Evolutionary conservation across 2,888 invertebrate genomes (phyloP).

Genomic region (Diaprepes abbreviatus): DNA sequence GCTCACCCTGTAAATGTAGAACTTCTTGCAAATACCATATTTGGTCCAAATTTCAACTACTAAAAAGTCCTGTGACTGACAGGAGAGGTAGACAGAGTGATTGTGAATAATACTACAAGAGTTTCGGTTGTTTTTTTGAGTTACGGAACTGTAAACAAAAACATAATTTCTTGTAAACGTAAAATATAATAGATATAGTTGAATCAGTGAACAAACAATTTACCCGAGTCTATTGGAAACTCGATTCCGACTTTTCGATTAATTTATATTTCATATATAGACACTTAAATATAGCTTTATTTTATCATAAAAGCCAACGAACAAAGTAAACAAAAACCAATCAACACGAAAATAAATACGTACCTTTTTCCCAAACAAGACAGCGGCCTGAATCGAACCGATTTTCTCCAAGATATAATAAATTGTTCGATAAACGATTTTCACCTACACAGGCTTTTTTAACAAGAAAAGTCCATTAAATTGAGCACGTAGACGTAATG

Average conservation of each 20-base stretch:
- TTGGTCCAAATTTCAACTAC: too few species aligned
- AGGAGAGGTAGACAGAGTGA: too few species aligned
- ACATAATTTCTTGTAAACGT: too few species aligned
- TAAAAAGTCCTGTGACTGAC: too few species aligned
- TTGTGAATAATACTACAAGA: too few species aligned
- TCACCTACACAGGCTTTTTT: conserved; percentile 65
- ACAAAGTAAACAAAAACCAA: conserved; percentile 33
- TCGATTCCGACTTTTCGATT: neutral
- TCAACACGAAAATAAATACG: conserved; percentile 30
- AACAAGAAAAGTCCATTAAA: conserved; percentile 69
- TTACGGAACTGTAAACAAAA: too few species aligned
- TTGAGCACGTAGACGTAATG: conserved; percentile 68
- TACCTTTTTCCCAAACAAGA: conserved; percentile 19
- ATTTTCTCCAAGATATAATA: conserved; percentile 57
- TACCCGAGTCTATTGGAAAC: too few species aligned
- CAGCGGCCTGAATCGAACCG: conserved; percentile 31
- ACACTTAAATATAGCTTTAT: neutral
- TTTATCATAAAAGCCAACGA: conserved; percentile 17
- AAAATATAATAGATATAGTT: too few species aligned
- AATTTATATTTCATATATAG: conserved; percentile 1
- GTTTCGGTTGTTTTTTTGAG: too few species aligned
- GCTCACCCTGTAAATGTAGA: too few species aligned
- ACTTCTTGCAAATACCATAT: too few species aligned
- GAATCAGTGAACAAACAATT: too few species aligned
- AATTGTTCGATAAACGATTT: conserved; percentile 65